Base-by-base conservation (phyloP, 2,888 invertebrate genomes). In the Sinotaia quadrata region DNA sequence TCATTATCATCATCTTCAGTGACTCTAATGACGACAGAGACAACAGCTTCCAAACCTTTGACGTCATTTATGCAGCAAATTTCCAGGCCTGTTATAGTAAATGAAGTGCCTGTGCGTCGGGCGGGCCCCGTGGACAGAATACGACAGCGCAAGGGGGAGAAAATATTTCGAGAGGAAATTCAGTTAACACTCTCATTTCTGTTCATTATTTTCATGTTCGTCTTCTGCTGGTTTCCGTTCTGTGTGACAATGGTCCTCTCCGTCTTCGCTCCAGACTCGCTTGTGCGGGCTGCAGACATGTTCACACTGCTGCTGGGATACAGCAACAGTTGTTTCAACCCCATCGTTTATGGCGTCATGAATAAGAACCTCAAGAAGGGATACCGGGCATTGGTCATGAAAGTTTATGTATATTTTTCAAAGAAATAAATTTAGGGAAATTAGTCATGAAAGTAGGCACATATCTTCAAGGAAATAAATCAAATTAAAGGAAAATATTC, bases 211-310 rank as follows among this genome's bases (percentile, higher is more conserved):
- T 49, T 80, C 2, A 61, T 79, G 18, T 85, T 85, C 71, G 78
- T 84, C 7, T 57, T 84, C n/a, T 82, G 82, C 58, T 85, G 85
- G 85, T 59, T 84, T 8, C 84, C 85, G 1, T 85, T 81, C 68
- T 85, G 85, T 70, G 69, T 85, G 2, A 80, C 84, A 33, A 85
- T 85, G 84, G 70, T 85, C 44, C 52, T 83, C 51, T 76, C 75
- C 2, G 79, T 83, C 47, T 83, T 80, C 66, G 65, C 67, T n/a
- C 65, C 71, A 0, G 69, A 68, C 4, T 29, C n/a, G n/a, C 49
- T 71, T 12, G 18, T 44, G 0, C 70, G 68, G 2, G 41, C 68
- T 1, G 75, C 79, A n/a, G 81, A 85, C 68, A 78, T 85, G 74
- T 74, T 76, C 29, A 81, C 84, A 0, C 67, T 85, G 33, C 33